Base-by-base conservation (phyloP, 2,888 invertebrate species). In the Lycocerus yunnanus region DNA sequence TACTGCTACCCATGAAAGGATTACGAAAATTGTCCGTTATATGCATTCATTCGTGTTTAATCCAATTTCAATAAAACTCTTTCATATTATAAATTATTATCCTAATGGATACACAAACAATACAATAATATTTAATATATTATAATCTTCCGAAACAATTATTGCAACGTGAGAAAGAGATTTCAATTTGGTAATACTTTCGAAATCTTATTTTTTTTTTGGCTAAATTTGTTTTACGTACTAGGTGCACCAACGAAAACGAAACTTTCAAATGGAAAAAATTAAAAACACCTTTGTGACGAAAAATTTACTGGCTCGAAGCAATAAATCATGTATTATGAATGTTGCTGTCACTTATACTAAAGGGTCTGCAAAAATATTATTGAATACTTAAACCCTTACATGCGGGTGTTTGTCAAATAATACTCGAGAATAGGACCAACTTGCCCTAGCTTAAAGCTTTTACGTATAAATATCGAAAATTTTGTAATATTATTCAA, bases 361-460 rank as follows among this genome's bases (percentile, higher is more conserved):
- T 43, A 15, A 69, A 69, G 20, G 66, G 66, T 10, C 24, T 18
- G 66, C 73, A 66, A 27, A 72, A 72, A 69, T 68, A 21, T 67
- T 60, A 67, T 68, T 68, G 21, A 63, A 59, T 43, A 61, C 58
- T 68, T 68, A 72, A 69, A 68, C 72, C 68, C 72, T 68, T 71
- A 58, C 72, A 76, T 73, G 73, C 76, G 73, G 76, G 76, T 73
- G 73, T 75, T 72, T 72, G 72, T 72, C 43, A 43, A 16, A 27
- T 63, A 18, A 72, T 73, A 75, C 69, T 71, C 21, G 58, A 58
- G 68, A 24, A 68, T 59, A 24, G 58, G 68, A 59, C 14, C 65
- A 58, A 69, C 61, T 59, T 4, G 11, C 58, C 68, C 74, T 61
- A 9, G 15, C 14, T 13, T 43, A 43, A 43, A 6, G 43, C 27